Percentiles rank a stretch among this genome's conserved stretches.
phyloP scores from a whole-genome alignment of 1,140 invertebrate genomes.

The Heliconius hermathena region DNA sequence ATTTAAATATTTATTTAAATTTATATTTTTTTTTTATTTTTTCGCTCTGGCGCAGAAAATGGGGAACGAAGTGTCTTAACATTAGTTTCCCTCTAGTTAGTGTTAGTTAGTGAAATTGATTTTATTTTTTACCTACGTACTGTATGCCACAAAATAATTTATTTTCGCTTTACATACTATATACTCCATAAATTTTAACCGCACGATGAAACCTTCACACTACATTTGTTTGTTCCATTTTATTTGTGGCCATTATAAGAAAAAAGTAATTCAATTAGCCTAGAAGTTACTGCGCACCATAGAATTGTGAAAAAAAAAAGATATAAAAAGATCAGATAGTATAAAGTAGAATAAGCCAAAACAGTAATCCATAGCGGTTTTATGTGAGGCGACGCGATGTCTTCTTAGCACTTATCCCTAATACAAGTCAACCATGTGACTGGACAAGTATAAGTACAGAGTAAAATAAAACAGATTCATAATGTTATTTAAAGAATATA shows the following conservation, averaged over 20 bases:
- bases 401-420: slow-evolving; percentile 54
- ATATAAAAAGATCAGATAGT: slow-evolving; percentile 32
- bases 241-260: neutral
- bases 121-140: too few species aligned
- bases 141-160: neutral
- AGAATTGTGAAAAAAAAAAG: slow-evolving; percentile 40
- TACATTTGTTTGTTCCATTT: neutral
- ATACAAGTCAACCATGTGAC: slow-evolving; percentile 56
- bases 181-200: neutral
- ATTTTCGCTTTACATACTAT: neutral
- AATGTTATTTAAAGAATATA: neutral
- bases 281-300: slow-evolving; percentile 14
- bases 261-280: slow-evolving; percentile 30
- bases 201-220: neutral
- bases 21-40: too few species aligned
- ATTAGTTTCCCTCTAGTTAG: too few species aligned
- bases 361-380: slow-evolving; percentile 53
- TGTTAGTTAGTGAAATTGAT: too few species aligned
- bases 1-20: too few species aligned
- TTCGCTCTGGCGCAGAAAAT: too few species aligned
- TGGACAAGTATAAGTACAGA: slow-evolving; percentile 44
- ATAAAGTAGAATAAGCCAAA: slow-evolving; percentile 44
- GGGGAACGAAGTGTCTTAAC: too few species aligned
- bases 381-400: slow-evolving; percentile 52
- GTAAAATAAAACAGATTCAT: slow-evolving; percentile 32